Evolutionary conservation across 2,797 vertebrate species (phyloP), one percentile per base, ranked within the genome.

Genomic region (Bufotes viridis): DNA sequence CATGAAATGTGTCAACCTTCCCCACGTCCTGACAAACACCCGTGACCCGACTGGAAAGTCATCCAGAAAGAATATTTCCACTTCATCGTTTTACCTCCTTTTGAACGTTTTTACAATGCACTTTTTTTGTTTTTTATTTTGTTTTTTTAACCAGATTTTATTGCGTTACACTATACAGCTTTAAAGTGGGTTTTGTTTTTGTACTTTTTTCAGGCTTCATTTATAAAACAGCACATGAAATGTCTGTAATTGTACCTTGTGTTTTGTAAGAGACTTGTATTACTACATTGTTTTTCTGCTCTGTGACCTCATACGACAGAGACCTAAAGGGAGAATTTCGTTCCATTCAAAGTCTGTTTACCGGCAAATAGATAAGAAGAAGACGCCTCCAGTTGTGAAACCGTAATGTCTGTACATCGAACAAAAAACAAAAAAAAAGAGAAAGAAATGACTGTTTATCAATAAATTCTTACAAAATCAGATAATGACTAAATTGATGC

Each of bases 81-180:
- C 89, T 92, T 90, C 89, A 92, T 93, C 91, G 91, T 92, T 93
- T 85, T 92, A 90, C 92, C 92, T 94, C 93, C 92, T 92, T 42
- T 92, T 94, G 60, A 69, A 90, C 55, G 90, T 95, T 95, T 96
- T 94, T 95, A 95, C 93, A 90, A 92, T 94, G 92, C 92, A 94
- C 92, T 95, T 95, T 94, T 78, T n/a, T 75, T 13, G n/a, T n/a
- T n/a, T 94, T 94, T 94, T 94, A 93, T 14, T 53, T 53, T 94
- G 93, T 94, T 94, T 94, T 94, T 94, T 92, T 93, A 92, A 91
- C 87, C 90, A 91, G 85, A 91, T 91, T 93, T 94, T 94, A 92
- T 94, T 95, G 94, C 91, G 55, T 87, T 92, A 91, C 91, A 92
- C 94, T 92, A 92, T 91, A 76, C 75, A 93, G 90, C 92, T 93